Base-by-base conservation (phyloP, 2,113 vertebrate genomes). In the Phalacrocorax aristotelis region DNA sequence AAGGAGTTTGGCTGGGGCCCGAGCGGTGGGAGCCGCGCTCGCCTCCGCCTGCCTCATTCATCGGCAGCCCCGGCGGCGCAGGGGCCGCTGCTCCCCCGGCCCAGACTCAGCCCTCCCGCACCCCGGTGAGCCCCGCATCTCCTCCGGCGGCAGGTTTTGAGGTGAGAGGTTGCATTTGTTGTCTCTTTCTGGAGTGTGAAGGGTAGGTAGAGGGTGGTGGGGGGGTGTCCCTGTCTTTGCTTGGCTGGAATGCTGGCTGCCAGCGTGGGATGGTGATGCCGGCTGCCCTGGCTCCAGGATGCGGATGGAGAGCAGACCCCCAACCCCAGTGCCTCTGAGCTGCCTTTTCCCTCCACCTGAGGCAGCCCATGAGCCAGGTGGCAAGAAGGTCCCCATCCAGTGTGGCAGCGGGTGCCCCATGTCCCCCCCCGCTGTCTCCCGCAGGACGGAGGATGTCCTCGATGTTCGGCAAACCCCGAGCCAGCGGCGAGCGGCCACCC, bases 381-480 rank as follows among this genome's bases (percentile, higher is more conserved):
- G 69, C 1, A 6, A 57, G 36, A 14, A 19, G 25, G 44, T 54
- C 16, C 38, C 62, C 27, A 5, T 1, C n/a, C 4, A 1, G 11
- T 6, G 4, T 0, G 38, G 58, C 54, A 57, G 69, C 0, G 42
- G 48, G 22, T 69, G 74, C 38, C 40, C 58, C 57, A 82, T 3
- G 12, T 54, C 27, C 36, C 32, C 32, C 25, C 3, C 20, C 9
- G 2, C 42, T 94, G 54, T 94, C 36, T 71, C 88, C 68, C 11
- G 7, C 66, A 86, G 93, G 84, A 57, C n/a, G 6, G 65, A 98
- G 76, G 80, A 99, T 99, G 98, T 98, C 99, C 60, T 97, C 98
- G 69, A 98, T 99, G 98, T 99, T 99, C 49, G 98, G 99, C 76
- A 99, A 99, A 91, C 94, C 98, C 62, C 98, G 98, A 85, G 58